phyloP scores from a whole-genome alignment of 1,140 invertebrate genomes.

The Lucilia cuprina region DNA sequence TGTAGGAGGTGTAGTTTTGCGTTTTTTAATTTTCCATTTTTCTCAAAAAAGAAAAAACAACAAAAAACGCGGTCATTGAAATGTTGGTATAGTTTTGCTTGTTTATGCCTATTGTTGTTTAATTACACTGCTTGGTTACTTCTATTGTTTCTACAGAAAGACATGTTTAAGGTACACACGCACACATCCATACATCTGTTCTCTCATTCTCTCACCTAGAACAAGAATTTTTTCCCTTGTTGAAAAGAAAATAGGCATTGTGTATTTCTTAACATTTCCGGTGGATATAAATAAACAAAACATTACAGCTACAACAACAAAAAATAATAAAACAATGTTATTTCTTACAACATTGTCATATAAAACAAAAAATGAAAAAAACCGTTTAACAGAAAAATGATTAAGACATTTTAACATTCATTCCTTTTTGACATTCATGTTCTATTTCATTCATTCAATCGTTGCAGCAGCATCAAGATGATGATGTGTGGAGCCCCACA shows the following conservation, averaged over 20 bases:
- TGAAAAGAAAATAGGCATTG: background rate
- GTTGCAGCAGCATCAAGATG: background rate
- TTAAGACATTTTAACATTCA: background rate
- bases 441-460: too few relatives aligned
- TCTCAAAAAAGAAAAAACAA: background rate
- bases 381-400: background rate
- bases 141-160: background rate
- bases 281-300: background rate
- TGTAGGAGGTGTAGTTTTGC: too few relatives aligned
- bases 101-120: background rate
- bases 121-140: conserved; percentile 10
- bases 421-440: background rate
- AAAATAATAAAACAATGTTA: background rate
- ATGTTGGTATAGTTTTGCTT: background rate
- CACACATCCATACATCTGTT: background rate
- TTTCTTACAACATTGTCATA: background rate
- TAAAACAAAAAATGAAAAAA: background rate
- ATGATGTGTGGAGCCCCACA: background rate
- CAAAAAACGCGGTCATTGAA: background rate
- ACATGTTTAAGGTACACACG: background rate
- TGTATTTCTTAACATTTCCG: background rate
- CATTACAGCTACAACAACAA: background rate
- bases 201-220: background rate
- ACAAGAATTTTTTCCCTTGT: too few relatives aligned
- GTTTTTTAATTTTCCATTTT: background rate